These are phyloP conservation scores for Sebastes kiyomatsui DNA, from an alignment of 2,797 vertebrate genomes.

Conservation along the genomic window DNA sequence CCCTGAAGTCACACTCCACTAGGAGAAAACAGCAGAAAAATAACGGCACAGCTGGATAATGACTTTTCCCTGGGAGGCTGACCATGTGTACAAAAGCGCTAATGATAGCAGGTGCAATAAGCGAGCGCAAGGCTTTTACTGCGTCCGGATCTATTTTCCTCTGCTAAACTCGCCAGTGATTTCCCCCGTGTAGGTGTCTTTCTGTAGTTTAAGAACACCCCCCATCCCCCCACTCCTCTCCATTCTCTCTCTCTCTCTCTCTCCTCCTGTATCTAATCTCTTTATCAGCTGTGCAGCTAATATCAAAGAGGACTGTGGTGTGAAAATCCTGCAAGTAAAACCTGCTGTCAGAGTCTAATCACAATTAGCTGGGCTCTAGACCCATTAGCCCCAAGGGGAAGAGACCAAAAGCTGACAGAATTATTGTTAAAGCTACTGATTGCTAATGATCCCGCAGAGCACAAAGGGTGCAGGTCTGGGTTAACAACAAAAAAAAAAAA, in stretches of 20 bases:
- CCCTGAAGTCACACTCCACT: slow-evolving; percentile 77
- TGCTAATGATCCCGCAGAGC: slow-evolving; percentile 56
- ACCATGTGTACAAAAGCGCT: slow-evolving; percentile 81
- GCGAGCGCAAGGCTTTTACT: slow-evolving; percentile 75
- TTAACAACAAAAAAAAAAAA: neutral
- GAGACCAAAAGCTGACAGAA: slow-evolving; percentile 62
- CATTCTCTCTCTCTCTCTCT: slow-evolving; percentile 13
- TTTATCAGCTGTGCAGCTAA: slow-evolving; percentile 76
- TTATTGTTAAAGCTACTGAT: slow-evolving; percentile 66
- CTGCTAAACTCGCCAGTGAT: slow-evolving; percentile 78
- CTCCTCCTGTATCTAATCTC: slow-evolving; percentile 73
- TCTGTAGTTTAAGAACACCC: slow-evolving; percentile 76
- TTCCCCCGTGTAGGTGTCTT: slow-evolving; percentile 79
- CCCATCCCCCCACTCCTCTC: neutral
- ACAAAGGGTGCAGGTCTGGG: slow-evolving; percentile 16
- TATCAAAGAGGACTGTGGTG: slow-evolving; percentile 75
- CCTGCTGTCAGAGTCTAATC: slow-evolving; percentile 77
- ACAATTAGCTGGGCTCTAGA: slow-evolving; percentile 76
- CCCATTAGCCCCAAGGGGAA: slow-evolving; percentile 71
- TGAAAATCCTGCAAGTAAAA: slow-evolving; percentile 75
- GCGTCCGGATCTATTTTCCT: slow-evolving; percentile 78
- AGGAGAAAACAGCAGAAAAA: slow-evolving; percentile 76
- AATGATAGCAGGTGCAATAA: slow-evolving; percentile 83
- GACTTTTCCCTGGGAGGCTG: slow-evolving; percentile 81
- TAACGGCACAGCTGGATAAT: slow-evolving; percentile 82